Evolutionary conservation across 2,113 vertebrate species (phyloP), one percentile per base, ranked within the genome.

Genomic region (Nothocercus julius): DNA sequence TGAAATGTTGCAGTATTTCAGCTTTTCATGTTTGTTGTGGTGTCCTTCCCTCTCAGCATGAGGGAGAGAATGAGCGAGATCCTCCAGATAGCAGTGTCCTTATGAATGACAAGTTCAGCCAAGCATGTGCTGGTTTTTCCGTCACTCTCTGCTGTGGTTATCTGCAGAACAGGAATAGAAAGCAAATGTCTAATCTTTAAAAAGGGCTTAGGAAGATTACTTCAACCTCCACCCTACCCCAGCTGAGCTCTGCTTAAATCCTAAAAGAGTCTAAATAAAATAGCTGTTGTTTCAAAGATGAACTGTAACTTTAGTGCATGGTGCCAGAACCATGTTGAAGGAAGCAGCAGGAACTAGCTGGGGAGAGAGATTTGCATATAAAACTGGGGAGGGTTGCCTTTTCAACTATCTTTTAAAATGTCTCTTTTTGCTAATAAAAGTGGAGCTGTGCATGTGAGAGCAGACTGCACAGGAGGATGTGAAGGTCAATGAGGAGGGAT

Each of bases 191-290:
- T 96, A 94, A 87, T 93, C 88, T 92, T 87, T 92, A 53, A 78
- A 93, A 87, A 56, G 74, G 59, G 59, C 79, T 96, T 91, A 92
- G 73, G 66, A 82, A 93, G 90, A 95, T 95, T 91, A 66, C 30
- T 93, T 91, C 61, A 85, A 83, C 79, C 59, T 94, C 81, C 69
- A 30, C 51, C 59, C 88, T 92, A 74, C 51, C 81, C 51, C 40
- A 68, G 22, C 63, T 85, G 80, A 85, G 77, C 45, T 82, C 34
- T 3, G 3, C 92, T 94, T 89, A 87, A 93, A 93, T 82, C 82
- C 82, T 66, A 20, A 88, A 92, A 81, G 64, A 47, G 9, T 87
- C 79, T 73, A 85, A 96, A 92, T 92, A 93, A 72, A 67, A 42
- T 59, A 75, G 51, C 77, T 82, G 73, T 68, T 85, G 62, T 74